phyloP scores from a whole-genome alignment of 2,797 vertebrate species.

The Nyctibius grandis region DNA sequence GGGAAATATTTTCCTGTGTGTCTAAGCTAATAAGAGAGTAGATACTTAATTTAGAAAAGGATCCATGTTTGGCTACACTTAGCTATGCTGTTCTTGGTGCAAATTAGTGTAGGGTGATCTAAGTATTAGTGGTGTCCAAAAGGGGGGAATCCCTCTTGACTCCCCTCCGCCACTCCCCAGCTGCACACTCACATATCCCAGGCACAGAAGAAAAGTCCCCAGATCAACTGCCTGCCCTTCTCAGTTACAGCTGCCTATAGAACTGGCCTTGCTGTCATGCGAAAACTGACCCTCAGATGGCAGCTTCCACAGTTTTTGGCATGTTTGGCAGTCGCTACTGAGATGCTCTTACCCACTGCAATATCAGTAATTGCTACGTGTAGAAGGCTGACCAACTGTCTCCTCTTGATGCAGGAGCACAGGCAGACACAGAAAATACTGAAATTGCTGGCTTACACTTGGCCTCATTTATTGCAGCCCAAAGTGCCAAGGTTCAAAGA shows the following conservation, averaged over 20 bases:
- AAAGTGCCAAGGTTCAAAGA: neutral
- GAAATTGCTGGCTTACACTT: neutral
- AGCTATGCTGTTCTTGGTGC: neutral
- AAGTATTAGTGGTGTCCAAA: neutral
- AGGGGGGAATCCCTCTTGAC: neutral
- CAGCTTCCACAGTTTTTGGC: neutral
- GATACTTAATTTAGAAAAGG: neutral
- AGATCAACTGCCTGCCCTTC: neutral
- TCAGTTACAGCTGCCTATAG: neutral
- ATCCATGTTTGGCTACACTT: neutral
- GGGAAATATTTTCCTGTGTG: neutral
- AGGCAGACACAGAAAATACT: neutral
- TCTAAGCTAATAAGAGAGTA: neutral
- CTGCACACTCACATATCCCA: rapidly evolving
- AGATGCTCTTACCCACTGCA: neutral
- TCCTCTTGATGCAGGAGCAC: neutral
- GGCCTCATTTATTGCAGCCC: neutral
- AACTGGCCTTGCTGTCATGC: neutral
- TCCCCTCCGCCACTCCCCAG: rapidly evolving
- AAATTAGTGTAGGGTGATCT: neutral
- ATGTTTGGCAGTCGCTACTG: neutral
- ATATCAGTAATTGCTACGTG: neutral
- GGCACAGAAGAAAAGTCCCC: neutral
- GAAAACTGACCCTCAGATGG: neutral
- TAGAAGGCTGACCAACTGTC: rapidly evolving